Percentiles rank a stretch among this genome's conserved stretches.
Conservation (phyloP, 2,888 invertebrate genomes). For the Cerastoderma edule region DNA sequence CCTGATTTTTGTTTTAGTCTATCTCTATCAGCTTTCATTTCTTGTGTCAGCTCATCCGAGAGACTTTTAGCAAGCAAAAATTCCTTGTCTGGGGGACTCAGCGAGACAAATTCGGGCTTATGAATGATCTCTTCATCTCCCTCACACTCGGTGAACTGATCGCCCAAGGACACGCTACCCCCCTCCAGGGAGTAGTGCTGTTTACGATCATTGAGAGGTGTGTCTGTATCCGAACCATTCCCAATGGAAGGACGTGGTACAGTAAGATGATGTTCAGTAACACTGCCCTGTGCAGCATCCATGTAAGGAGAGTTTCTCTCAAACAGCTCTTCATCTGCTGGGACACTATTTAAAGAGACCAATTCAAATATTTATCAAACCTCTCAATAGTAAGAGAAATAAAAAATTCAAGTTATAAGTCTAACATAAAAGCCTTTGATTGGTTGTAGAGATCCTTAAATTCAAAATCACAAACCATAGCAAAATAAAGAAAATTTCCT, state of each 20-base stretch:
- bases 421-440: too few species aligned
- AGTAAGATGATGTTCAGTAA: conserved; percentile 22
- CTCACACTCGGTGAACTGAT: conserved; percentile 69
- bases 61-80: conserved; percentile 72
- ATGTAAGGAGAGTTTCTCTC: conserved; percentile 28
- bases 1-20: conserved; percentile 30
- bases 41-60: conserved; percentile 73
- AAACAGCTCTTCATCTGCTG: conserved; percentile 50
- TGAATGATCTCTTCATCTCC: conserved; percentile 62
- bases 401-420: too few species aligned
- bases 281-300: conserved; percentile 30
- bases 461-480: too few species aligned
- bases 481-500: too few species aligned
- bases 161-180: conserved; percentile 67
- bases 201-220: conserved; percentile 51
- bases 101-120: conserved; percentile 57
- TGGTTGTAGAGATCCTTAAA: too few species aligned
- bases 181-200: conserved; percentile 64
- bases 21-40: conserved; percentile 62
- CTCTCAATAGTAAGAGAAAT: too few species aligned
- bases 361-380: too few species aligned
- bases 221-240: conserved; percentile 60
- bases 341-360: too few species aligned
- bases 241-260: conserved; percentile 33
- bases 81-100: conserved; percentile 66